Evolutionary conservation across 2,113 vertebrate genomes (phyloP).

Genomic region (Alectura lathami): DNA sequence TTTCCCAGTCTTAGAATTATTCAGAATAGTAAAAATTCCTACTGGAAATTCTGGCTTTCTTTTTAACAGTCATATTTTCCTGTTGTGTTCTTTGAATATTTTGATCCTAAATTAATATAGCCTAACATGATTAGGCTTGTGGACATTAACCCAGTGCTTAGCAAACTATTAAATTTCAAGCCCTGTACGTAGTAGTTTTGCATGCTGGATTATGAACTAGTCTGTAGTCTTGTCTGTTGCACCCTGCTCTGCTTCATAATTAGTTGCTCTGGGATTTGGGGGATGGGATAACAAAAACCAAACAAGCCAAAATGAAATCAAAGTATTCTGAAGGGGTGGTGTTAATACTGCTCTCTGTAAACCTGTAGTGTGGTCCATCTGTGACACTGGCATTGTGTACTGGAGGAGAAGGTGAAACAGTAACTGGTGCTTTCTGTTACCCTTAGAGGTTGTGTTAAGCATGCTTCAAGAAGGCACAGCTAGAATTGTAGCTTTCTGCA

Average conservation of each 20-base stretch:
- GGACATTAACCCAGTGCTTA: conserved; percentile 71
- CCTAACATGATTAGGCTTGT: conserved; percentile 72
- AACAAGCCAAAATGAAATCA: background rate
- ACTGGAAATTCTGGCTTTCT: conserved; percentile 78
- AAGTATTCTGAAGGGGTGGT: conserved; percentile 63
- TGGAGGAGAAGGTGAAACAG: conserved; percentile 56
- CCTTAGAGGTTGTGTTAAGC: conserved; percentile 76
- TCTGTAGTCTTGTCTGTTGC: conserved; percentile 88
- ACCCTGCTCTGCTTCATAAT: conserved; percentile 82
- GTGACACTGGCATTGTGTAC: conserved; percentile 66
- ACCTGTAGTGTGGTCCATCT: conserved; percentile 68
- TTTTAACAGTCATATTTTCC: conserved; percentile 69
- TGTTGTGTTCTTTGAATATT: conserved; percentile 68
- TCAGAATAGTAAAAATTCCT: conserved; percentile 62
- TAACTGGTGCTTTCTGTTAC: conserved; percentile 62
- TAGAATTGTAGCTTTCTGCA: conserved; percentile 74
- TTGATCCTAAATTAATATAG: conserved; percentile 72
- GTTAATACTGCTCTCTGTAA: conserved; percentile 72
- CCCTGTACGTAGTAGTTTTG: conserved; percentile 89
- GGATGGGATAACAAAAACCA: background rate
- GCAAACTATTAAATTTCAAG: conserved; percentile 93
- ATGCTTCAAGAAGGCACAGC: conserved; percentile 77
- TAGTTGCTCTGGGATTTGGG: conserved; percentile 65
- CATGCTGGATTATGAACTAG: conserved; percentile 88
- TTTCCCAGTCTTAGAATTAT: conserved; percentile 10